Evolutionary conservation across 2,888 invertebrate genomes (phyloP).

Genomic region (Chromoteleia sp.): DNA sequence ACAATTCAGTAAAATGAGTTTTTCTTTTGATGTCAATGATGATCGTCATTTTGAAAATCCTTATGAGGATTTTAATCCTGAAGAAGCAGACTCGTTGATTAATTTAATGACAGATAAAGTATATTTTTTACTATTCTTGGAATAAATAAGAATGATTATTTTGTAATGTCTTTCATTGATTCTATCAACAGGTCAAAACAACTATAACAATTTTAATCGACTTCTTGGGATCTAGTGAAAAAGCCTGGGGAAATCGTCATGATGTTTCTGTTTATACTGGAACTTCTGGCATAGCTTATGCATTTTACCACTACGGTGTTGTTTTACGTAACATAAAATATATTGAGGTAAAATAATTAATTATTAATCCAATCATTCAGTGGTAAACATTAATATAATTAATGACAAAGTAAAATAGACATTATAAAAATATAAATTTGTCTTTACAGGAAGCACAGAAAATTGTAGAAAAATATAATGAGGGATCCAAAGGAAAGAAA

Average conservation of each 20-base stretch:
- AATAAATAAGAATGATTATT: no score
- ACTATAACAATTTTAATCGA: conserved; percentile 85
- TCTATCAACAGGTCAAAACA: conserved; percentile 82
- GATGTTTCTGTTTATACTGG: conserved; percentile 92
- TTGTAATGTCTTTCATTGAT: not conserved
- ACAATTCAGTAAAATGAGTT: no score
- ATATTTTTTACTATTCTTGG: no score
- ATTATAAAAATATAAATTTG: not conserved
- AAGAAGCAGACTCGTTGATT: conserved; percentile 52
- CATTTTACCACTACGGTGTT: conserved; percentile 86
- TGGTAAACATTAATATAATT: no score
- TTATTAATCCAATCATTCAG: not conserved
- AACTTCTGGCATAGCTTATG: conserved; percentile 89
- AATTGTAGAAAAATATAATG: conserved; percentile 55
- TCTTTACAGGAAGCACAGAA: conserved; percentile 37
- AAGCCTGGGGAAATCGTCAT: conserved; percentile 80
- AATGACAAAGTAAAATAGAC: no score
- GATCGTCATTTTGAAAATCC: conserved; percentile 73
- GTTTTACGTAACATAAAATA: conserved; percentile 76
- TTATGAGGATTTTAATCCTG: conserved; percentile 71
- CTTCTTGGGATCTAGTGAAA: conserved; percentile 84
- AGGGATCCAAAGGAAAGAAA: conserved; percentile 83
- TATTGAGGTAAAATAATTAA: conserved; percentile 73
- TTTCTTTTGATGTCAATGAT: conserved; percentile 56
- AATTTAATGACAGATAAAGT: conserved; percentile 50